Base-by-base conservation (phyloP, 2,888 invertebrate species). In the Pristionchus mayeri region DNA sequence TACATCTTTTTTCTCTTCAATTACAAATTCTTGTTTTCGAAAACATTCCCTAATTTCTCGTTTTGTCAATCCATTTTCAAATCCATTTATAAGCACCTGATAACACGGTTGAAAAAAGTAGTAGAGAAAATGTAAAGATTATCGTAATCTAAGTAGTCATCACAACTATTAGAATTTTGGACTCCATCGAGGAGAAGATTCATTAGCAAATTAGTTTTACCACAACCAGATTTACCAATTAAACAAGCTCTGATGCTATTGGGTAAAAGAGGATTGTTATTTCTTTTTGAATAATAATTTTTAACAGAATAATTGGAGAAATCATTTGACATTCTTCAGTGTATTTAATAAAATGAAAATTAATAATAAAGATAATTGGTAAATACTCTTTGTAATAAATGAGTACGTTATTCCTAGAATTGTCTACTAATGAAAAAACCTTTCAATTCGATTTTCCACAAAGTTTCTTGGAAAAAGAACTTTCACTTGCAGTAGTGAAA, bases 161-260 rank as follows among this genome's bases (percentile, higher is more conserved):
- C 85, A n/a, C n/a, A n/a, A n/a, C n/a, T n/a, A n/a, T n/a, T n/a
- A n/a, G n/a, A n/a, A 63, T 67, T 84, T 3, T 50, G 11, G 4
- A 1, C 11, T 16, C 44, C 24, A 84, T 86, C 86, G 21, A 87
- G 37, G 0, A 88, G 85, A 86, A 89, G 87, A 85, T 89, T 89
- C 87, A 75, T 75, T n/a, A 75, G 44, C n/a, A 88, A 87, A 79
- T 88, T 89, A 85, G 88, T 89, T 67, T 89, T 89, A 63, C 88
- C 88, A 87, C 88, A 89, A 80, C 88, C 88, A 60, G 79, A 79
- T 81, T 89, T 89, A 82, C 88, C 89, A 85, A 89, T 89, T 34
- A 89, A 89, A 87, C 89, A 89, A 34, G 80, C 89, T 89, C 89
- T 88, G 75, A 89, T 89, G 30, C 82, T 82, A 50, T 78, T 18